phyloP scores from a whole-genome alignment of 2,113 vertebrate genomes.

The Albula goreensis region DNA sequence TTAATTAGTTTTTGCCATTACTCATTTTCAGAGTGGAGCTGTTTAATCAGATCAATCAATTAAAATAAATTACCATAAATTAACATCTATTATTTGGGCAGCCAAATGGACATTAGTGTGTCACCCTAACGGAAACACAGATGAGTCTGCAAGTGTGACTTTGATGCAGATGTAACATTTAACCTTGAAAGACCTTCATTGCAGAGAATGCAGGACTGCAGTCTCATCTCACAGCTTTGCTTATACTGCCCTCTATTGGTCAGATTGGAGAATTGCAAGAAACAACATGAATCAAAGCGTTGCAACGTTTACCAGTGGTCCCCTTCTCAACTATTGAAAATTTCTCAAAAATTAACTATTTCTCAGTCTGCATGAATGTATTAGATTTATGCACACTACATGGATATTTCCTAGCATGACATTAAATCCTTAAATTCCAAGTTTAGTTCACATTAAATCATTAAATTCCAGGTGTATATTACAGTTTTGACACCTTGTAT shows the following conservation, averaged over 20 bases:
- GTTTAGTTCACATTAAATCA: no score
- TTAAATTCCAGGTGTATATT: no score
- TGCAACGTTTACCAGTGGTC: background rate
- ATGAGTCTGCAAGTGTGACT: conserved; percentile 14
- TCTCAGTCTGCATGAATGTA: background rate
- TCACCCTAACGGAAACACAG: background rate
- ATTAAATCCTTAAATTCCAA: background rate
- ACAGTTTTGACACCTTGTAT: background rate
- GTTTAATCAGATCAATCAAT: background rate
- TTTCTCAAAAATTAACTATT: no score
- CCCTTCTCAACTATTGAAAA: no score
- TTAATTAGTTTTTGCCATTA: background rate
- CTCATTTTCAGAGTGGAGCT: background rate
- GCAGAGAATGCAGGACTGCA: conserved; percentile 7
- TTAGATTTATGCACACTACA: background rate
- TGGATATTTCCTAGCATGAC: background rate
- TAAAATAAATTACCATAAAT: no score
- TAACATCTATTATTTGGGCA: no score
- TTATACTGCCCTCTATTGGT: conserved; percentile 9
- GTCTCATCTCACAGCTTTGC: background rate
- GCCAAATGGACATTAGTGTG: background rate
- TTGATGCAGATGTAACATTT: conserved; percentile 16
- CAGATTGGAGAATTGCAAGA: background rate
- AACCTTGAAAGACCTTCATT: conserved; percentile 16
- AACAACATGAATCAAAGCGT: background rate